phyloP scores from a whole-genome alignment of 2,888 invertebrate genomes.

The Linnaemya tessellans region DNA sequence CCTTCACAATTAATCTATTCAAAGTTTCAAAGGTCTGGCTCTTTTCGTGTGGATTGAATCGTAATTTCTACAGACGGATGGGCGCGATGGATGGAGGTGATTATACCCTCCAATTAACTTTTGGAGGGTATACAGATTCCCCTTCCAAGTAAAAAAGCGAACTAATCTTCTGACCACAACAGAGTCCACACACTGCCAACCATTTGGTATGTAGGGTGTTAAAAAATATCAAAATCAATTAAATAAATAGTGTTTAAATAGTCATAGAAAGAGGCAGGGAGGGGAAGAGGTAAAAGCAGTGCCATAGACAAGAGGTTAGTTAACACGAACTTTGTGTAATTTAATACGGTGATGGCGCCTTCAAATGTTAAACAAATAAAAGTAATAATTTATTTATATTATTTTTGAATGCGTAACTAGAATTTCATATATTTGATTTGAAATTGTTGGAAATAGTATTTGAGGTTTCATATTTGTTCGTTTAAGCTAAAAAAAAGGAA shows the following conservation, averaged over 20 bases:
- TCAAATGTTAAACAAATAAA: slow-evolving; percentile 39
- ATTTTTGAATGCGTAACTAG: slow-evolving; percentile 67
- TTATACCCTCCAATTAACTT: no score
- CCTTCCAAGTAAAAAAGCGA: no score
- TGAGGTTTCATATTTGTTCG: slow-evolving; percentile 63
- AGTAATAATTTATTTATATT: not conserved
- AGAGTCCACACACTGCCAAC: not conserved
- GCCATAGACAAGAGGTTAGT: not conserved
- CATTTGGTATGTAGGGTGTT: slow-evolving; percentile 10
- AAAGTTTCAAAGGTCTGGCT: no score
- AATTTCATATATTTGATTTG: slow-evolving; percentile 67
- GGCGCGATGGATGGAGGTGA: no score
- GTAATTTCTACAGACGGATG: no score
- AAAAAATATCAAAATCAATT: slow-evolving; percentile 17
- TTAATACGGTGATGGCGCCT: slow-evolving; percentile 60
- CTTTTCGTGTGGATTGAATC: no score
- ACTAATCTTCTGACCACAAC: no score
- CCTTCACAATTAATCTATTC: no score
- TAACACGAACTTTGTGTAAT: slow-evolving; percentile 37
- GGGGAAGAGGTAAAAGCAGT: not conserved
- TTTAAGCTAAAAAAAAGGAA: slow-evolving; percentile 5
- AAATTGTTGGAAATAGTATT: slow-evolving; percentile 66
- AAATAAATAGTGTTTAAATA: slow-evolving; percentile 26
- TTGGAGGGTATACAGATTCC: no score
- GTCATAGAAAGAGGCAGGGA: not conserved